Percentiles rank a stretch among this genome's conserved stretches.
Conservation (phyloP, 1,140 invertebrate genomes). For the Tetragonula clypearis region DNA sequence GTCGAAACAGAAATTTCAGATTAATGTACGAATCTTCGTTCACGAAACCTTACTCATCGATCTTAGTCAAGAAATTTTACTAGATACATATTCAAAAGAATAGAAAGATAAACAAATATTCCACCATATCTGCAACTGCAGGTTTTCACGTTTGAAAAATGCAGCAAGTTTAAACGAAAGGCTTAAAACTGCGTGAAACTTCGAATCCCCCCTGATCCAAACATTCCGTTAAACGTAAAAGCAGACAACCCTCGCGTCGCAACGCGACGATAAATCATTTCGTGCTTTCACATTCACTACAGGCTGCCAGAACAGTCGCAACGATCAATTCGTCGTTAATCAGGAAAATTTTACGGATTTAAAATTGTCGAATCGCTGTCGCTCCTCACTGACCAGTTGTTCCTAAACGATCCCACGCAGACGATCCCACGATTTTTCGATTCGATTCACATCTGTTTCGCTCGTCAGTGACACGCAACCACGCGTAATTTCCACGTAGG, state of each 20-base stretch:
- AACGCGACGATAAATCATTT: not conserved
- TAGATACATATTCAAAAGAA: not conserved
- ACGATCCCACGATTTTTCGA: not conserved
- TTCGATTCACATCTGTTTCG: conserved; percentile 5
- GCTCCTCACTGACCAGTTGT: not conserved
- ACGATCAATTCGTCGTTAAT: not conserved
- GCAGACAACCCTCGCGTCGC: not conserved
- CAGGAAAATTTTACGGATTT: not conserved
- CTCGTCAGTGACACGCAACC: conserved; percentile 8
- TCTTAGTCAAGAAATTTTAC: not conserved
- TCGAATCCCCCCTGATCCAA: not conserved
- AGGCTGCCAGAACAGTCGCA: not conserved
- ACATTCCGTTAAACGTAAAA: not conserved
- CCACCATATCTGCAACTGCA: not conserved
- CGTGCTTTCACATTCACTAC: not conserved
- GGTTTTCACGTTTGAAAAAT: not conserved
- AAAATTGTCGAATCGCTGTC: not conserved
- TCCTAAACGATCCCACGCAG: too few relatives aligned
- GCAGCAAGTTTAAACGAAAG: not conserved
- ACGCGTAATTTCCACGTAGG: conserved; percentile 12
- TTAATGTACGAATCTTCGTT: not conserved
- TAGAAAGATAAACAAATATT: not conserved
- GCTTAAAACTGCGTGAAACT: not conserved
- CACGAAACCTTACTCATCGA: not conserved
- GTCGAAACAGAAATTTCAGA: not conserved